Evolutionary conservation across 2,888 invertebrate species (phyloP).

Genomic region (Lordiphosa fenestrarum): DNA sequence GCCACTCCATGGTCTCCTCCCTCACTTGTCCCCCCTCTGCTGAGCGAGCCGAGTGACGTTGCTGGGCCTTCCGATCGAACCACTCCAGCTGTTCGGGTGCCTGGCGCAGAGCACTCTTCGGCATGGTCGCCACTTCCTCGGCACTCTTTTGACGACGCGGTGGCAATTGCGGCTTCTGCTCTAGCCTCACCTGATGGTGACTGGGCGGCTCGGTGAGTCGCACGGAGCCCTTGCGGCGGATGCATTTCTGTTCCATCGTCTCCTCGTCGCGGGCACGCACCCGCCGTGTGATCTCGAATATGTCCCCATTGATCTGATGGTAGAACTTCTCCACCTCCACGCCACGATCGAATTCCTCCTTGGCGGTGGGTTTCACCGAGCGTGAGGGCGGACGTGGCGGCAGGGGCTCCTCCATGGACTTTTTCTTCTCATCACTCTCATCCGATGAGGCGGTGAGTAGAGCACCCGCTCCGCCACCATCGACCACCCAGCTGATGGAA

Average conservation of each 20-base stretch:
- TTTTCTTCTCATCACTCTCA: slow-evolving; percentile 67
- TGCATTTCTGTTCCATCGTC: slow-evolving; percentile 78
- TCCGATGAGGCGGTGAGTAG: slow-evolving; percentile 64
- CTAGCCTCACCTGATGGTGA: slow-evolving; percentile 54
- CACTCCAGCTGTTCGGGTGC: slow-evolving; percentile 77
- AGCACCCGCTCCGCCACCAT: slow-evolving; percentile 66
- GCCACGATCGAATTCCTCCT: slow-evolving; percentile 79
- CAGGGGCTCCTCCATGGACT: slow-evolving; percentile 49
- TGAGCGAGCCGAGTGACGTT: slow-evolving; percentile 80
- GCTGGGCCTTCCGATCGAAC: slow-evolving; percentile 80
- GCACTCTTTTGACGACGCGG: slow-evolving; percentile 59
- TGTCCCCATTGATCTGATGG: slow-evolving; percentile 80
- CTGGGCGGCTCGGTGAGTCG: slow-evolving; percentile 60
- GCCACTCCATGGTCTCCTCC: slow-evolving; percentile 79
- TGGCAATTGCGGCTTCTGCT: slow-evolving; percentile 56
- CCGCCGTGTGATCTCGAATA: slow-evolving; percentile 79
- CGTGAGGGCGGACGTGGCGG: slow-evolving; percentile 68
- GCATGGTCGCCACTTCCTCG: slow-evolving; percentile 64
- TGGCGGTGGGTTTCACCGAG: slow-evolving; percentile 59
- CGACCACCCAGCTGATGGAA: slow-evolving; percentile 71
- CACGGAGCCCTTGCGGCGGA: slow-evolving; percentile 76
- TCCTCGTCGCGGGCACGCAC: slow-evolving; percentile 79
- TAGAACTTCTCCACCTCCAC: slow-evolving; percentile 80
- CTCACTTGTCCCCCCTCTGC: slow-evolving; percentile 79
- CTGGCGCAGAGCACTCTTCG: slow-evolving; percentile 62